phyloP scores from a whole-genome alignment of 2,113 vertebrate genomes.

The Castor canadensis region DNA sequence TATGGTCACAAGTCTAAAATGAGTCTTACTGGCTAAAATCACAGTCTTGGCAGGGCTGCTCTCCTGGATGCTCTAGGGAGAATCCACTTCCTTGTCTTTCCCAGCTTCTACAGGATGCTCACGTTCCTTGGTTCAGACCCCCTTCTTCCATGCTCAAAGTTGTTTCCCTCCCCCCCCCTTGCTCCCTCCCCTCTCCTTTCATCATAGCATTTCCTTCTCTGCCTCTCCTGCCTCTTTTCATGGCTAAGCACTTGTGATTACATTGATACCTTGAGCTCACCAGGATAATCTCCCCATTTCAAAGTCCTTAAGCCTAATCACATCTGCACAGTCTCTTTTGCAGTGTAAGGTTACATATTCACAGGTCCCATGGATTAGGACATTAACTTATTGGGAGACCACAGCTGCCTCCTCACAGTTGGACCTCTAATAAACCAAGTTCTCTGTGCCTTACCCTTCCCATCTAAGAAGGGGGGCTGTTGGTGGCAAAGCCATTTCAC shows the following conservation, averaged over 20 bases:
- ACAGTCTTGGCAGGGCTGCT: not conserved
- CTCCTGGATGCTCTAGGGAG: not conserved
- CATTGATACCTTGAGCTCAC: not conserved
- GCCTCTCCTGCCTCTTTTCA: not conserved
- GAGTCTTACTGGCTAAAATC: not conserved
- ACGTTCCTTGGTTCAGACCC: not conserved
- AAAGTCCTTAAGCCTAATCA: not conserved
- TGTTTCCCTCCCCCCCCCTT: no score
- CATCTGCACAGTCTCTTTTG: not conserved
- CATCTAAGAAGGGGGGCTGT: not conserved
- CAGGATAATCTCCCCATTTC: not conserved
- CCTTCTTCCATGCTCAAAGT: not conserved
- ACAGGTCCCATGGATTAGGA: not conserved
- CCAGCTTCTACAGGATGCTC: not conserved
- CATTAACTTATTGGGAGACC: not conserved
- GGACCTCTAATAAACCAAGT: not conserved
- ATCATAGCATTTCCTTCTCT: not conserved
- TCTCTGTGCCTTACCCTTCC: not conserved
- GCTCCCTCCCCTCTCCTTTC: not conserved
- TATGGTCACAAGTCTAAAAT: not conserved
- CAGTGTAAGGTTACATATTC: not conserved
- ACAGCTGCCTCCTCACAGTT: not conserved
- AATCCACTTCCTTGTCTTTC: not conserved
- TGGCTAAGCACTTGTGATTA: not conserved
- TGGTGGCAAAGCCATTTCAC: not conserved